These are phyloP conservation scores for Phrynocephalus vlangalii DNA, from an alignment of 2,797 vertebrate genomes.

Conservation along the genomic window DNA sequence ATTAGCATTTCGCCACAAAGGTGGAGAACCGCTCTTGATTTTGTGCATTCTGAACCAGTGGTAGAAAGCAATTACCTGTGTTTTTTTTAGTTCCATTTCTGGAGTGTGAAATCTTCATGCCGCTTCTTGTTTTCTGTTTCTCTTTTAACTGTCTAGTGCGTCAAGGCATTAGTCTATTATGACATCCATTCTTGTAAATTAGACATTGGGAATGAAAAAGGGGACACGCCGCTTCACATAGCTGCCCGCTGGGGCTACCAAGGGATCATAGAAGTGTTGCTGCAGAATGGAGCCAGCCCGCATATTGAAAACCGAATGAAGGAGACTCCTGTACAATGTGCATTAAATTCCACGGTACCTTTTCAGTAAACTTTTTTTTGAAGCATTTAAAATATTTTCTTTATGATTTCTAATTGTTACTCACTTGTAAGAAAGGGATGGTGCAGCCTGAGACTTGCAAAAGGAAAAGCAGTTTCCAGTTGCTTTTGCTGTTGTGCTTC, in stretches of 20 bases:
- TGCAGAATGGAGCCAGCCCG: conserved; percentile 91
- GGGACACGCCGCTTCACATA: conserved; percentile 93
- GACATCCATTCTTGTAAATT: conserved; percentile 87
- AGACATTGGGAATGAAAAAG: conserved; percentile 92
- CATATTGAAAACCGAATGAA: conserved; percentile 85
- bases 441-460: neutral
- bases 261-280: conserved; percentile 90
- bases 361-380: neutral
- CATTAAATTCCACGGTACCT: conserved; percentile 91
- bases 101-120: neutral
- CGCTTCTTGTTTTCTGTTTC: conserved; percentile 26
- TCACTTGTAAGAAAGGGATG: conserved; percentile 12
- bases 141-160: conserved; percentile 83
- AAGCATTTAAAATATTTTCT: neutral
- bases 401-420: neutral
- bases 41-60: neutral
- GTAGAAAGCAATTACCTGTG: neutral
- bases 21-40: no score
- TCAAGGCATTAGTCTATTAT: conserved; percentile 97
- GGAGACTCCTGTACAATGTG: conserved; percentile 89
- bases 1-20: no score
- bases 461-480: neutral
- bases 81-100: neutral
- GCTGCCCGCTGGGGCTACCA: conserved; percentile 97
- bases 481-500: conserved; percentile 15